Evolutionary conservation across 2,113 vertebrate genomes (phyloP).

Genomic region (Melanocharis versteri): DNA sequence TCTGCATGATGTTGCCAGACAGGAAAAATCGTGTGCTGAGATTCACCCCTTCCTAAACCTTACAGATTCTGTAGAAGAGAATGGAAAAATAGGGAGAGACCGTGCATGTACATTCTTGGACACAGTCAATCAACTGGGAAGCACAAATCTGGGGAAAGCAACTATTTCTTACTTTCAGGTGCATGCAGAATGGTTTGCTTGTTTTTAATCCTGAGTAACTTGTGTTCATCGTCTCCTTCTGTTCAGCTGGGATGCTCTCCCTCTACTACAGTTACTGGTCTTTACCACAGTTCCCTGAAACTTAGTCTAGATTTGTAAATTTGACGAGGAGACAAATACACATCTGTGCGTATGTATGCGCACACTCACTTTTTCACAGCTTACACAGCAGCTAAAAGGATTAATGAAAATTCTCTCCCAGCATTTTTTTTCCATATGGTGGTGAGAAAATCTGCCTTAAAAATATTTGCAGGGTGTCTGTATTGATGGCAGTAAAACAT

Average conservation of each 20-base stretch:
- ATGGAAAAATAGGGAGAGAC: background rate
- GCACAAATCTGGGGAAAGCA: background rate
- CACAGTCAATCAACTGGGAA: background rate
- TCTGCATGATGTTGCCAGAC: background rate
- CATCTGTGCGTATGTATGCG: background rate
- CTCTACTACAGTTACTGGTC: background rate
- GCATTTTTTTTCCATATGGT: background rate
- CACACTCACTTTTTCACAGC: background rate
- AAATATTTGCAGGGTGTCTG: background rate
- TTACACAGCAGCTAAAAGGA: background rate
- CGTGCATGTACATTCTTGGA: background rate
- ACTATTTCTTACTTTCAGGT: background rate
- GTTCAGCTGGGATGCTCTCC: background rate
- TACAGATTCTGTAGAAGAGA: background rate
- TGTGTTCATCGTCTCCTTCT: background rate
- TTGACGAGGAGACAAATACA: background rate
- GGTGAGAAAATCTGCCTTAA: background rate
- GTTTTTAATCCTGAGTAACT: background rate
- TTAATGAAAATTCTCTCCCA: slow-evolving; percentile 2
- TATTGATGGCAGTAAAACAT: background rate
- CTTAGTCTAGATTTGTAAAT: background rate
- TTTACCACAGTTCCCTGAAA: background rate
- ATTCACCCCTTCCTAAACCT: background rate
- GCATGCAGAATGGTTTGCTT: background rate
- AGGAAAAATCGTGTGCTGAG: background rate